Base-by-base conservation (phyloP, 92 coral and sea anemone species). In the Bergia puertoricense region DNA sequence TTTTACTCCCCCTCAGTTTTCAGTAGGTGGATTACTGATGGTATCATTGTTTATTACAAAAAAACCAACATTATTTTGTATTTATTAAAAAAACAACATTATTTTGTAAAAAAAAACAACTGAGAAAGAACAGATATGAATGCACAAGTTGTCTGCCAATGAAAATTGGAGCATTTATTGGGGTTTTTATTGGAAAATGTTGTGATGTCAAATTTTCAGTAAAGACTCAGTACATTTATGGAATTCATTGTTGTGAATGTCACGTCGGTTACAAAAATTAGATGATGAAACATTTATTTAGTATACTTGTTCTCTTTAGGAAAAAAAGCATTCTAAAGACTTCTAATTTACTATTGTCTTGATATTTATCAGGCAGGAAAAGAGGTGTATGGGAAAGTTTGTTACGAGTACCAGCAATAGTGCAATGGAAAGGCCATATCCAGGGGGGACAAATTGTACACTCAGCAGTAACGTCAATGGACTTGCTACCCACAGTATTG, bases 401-500 rank as follows among this genome's bases (percentile, higher is more conserved):
- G 42, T 76, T 95, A 30, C 90, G 93, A 76, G 99, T 95, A 13
- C 98, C 99, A 23, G 89, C 96, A 36, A 79, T 93, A 73, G 82
- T 95, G 66, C 89, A 88, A 74, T 96, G 99, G 99, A 91, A 79
- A 76, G 91, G 88, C 0, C 74, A 79, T 59, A 36, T 93, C 22
- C 59, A 37, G 42, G 91, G 81, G 37, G 90, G 91, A 67, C 88
- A 84, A 83, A 88, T 81, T n/a, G 88, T 96, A 67, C 88, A 89
- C 40, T 66, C 89, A 8, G 91, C 98, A 41, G 96, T 92, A 9
- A 89, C 96, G 39, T 79, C 90, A 22, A 88, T 94, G 94, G 98
- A 96, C 67, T 30, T 96, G 10, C 62, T 96, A 89, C 96, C 98
- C 23, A 96, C 98, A 13, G 68, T 96, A 68, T 74, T 96, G 88